Conservation (phyloP, 2,888 invertebrate species). For the Philopedon plagiatum region DNA sequence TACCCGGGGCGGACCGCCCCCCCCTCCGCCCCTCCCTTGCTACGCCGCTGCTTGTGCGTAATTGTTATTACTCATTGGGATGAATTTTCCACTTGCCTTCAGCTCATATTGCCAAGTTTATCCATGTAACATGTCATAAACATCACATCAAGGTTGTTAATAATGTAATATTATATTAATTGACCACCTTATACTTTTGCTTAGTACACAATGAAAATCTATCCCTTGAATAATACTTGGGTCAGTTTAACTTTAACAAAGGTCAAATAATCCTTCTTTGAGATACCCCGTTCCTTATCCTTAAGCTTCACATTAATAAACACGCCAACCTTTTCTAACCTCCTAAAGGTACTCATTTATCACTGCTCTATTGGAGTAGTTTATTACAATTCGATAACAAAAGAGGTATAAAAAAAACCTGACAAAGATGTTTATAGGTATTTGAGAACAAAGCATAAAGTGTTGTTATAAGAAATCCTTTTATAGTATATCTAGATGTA, state of each 20-base stretch:
- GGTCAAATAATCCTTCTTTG: conserved; percentile 10
- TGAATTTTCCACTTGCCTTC: no score
- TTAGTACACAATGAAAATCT: not conserved
- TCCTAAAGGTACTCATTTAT: conserved; percentile 23
- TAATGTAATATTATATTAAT: no score
- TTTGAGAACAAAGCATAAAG: not conserved
- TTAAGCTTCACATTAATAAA: conserved; percentile 20
- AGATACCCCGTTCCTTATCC: conserved; percentile 8
- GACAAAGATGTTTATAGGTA: conserved; percentile 3
- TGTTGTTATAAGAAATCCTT: not conserved
- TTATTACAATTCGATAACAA: not conserved
- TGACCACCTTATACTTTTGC: no score
- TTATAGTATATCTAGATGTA: no score
- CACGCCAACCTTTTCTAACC: conserved; percentile 7
- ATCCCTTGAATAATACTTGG: conserved; percentile 1
- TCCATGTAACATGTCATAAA: no score
- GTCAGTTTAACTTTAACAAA: conserved; percentile 5
- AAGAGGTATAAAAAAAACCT: not conserved
- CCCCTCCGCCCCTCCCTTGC: no score
- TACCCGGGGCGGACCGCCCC: no score
- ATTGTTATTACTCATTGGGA: no score
- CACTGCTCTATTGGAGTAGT: conserved; percentile 7
- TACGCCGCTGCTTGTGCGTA: no score
- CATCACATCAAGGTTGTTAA: no score
- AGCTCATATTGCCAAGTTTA: no score